Evolutionary conservation across 2,113 vertebrate genomes (phyloP).

Genomic region (Porphyrio hochstetteri): DNA sequence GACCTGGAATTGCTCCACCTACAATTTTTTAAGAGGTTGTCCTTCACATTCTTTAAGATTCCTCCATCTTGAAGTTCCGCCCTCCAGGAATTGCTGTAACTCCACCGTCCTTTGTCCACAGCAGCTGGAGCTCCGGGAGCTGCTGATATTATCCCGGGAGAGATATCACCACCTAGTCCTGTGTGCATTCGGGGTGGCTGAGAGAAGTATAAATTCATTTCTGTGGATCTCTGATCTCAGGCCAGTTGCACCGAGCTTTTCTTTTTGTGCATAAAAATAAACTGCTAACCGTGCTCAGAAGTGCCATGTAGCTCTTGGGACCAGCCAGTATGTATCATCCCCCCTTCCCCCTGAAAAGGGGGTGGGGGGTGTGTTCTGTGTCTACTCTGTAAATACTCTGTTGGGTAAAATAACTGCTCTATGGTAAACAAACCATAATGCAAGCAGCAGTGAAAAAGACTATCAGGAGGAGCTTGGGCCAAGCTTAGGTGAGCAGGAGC

Average conservation of each 20-base stretch:
- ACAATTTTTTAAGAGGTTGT: conserved; percentile 31
- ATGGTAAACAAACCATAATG: background rate
- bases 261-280: conserved; percentile 13
- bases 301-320: background rate
- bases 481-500: background rate
- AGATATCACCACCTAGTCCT: background rate
- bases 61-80: conserved; percentile 63
- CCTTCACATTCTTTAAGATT: conserved; percentile 58
- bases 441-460: background rate
- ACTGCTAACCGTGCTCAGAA: background rate
- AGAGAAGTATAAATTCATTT: background rate
- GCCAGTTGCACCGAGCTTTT: conserved; percentile 39
- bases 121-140: conserved; percentile 65
- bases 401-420: background rate
- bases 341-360: background rate
- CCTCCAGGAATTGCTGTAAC: conserved; percentile 46
- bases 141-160: conserved; percentile 19
- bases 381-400: background rate
- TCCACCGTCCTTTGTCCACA: conserved; percentile 30
- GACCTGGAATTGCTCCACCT: conserved; percentile 41
- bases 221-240: background rate
- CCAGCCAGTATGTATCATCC: background rate
- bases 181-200: background rate
- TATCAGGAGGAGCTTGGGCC: background rate
- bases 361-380: background rate